Percentiles rank a stretch among this genome's conserved stretches.
These are phyloP conservation scores for Cavia aperea DNA, from an alignment of 2,113 vertebrate genomes.

Conservation along the genomic window DNA sequence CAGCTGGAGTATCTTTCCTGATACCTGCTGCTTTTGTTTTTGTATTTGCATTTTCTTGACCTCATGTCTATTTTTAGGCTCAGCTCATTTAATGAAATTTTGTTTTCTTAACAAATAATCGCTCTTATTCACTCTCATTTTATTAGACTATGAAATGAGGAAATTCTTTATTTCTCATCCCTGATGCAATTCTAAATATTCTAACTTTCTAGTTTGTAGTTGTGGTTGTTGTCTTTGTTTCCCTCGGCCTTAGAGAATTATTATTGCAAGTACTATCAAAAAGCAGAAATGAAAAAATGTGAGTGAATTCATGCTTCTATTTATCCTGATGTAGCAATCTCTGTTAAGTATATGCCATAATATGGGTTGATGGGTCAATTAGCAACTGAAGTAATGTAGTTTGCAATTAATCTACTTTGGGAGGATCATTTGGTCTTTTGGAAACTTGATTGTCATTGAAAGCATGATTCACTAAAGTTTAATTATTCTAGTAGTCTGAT, in stretches of 20 bases:
- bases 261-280: neutral
- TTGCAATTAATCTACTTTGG: neutral
- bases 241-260: neutral
- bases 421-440: neutral
- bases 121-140: neutral
- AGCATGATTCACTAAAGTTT: conserved; percentile 1
- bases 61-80: neutral
- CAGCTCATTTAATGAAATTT: neutral
- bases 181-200: conserved; percentile 11
- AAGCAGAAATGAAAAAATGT: neutral
- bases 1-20: neutral
- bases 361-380: neutral
- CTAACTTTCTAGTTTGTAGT: neutral
- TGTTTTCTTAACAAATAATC: neutral
- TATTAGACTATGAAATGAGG: conserved; percentile 6
- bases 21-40: neutral
- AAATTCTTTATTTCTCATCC: neutral
- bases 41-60: neutral
- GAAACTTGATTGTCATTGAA: neutral
- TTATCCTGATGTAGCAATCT: neutral
- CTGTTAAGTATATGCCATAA: neutral
- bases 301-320: neutral
- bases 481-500: conserved; percentile 49
- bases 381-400: neutral
- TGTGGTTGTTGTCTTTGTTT: neutral